Base-by-base conservation (phyloP, 1,140 invertebrate species). In the Lepidurus apus region DNA sequence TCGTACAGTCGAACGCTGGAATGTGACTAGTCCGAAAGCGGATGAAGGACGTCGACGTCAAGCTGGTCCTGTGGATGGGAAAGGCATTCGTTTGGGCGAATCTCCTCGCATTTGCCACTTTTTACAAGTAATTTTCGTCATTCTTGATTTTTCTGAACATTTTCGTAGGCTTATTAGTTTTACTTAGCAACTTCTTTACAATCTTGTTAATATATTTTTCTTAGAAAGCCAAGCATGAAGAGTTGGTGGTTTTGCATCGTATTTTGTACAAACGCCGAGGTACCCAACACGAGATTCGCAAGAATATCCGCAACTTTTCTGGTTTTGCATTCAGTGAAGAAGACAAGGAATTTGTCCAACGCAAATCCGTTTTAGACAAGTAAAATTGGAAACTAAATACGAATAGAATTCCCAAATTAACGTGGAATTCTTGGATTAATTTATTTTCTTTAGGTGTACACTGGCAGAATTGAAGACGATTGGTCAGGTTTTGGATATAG, bases 261-360 rank as follows among this genome's bases (percentile, higher is more conserved):
- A n/a, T 81, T 4, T 78, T 78, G 10, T 81, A 77, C 45, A 77
- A 76, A 7, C 75, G 80, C 44, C 65, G 26, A 45, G 81, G 80
- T 24, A 78, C 65, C 24, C n/a, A 73, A 13, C n/a, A 73, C 11
- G 79, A 81, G 34, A 79, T 81, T 43, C 81, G 81, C 73, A 81
- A 77, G 43, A 80, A 81, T 76, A 24, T 81, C 74, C 73, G 78
- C 43, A 26, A 76, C 45, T 81, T 81, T 47, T 81, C 80, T 75
- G 81, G 81, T 34, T 81, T 81, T 77, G 17, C 79, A 7, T 81
- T 81, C 76, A 79, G 75, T 8, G 74, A 77, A n/a, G 45, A 21
- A 13, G 76, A 79, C 11, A 43, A 43, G 0, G 81, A 81, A 65
- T 81, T 53, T 74, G 21, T 73, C 3, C 77, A 74, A 73, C 79